Percentiles rank a stretch among this genome's conserved stretches.
These are phyloP conservation scores for Ashinkailepas kermadecensis DNA, from an alignment of 2,888 invertebrate species.

Conservation along the genomic window DNA sequence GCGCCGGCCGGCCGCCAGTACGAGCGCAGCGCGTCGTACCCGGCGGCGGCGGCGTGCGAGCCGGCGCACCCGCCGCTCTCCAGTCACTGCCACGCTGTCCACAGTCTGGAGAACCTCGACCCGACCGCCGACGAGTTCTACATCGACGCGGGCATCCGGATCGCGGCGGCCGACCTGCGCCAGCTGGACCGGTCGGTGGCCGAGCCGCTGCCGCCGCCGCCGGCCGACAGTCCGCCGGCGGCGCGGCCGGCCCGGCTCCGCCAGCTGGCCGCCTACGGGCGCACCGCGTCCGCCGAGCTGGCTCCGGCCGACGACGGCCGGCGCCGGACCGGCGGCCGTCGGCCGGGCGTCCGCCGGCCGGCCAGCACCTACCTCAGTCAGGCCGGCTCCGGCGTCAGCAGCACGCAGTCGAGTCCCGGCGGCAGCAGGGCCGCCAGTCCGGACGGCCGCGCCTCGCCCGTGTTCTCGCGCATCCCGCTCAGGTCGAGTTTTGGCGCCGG, in stretches of 20 bases:
- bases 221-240: not conserved
- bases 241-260: not conserved
- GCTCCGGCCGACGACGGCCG: not conserved
- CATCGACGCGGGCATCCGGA: conserved; percentile 38
- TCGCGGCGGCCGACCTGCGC: conserved; percentile 32
- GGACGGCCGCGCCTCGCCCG: conserved; percentile 1
- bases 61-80: not conserved
- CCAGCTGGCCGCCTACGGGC: not conserved
- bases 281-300: not conserved
- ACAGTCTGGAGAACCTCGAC: conserved; percentile 35
- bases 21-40: conserved; percentile 18
- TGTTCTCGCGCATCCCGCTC: not conserved
- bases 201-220: not conserved
- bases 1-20: conserved; percentile 23
- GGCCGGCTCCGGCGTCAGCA: not conserved
- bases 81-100: conserved; percentile 32
- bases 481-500: conserved; percentile 7
- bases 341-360: not conserved
- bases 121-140: conserved; percentile 37
- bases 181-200: conserved; percentile 3
- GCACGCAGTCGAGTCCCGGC: conserved; percentile 7
- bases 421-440: not conserved
- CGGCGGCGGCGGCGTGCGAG: not conserved
- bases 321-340: not conserved
- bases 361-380: not conserved